Base-by-base conservation (phyloP, 1,140 invertebrate species). In the Heliconius eleuchia region DNA sequence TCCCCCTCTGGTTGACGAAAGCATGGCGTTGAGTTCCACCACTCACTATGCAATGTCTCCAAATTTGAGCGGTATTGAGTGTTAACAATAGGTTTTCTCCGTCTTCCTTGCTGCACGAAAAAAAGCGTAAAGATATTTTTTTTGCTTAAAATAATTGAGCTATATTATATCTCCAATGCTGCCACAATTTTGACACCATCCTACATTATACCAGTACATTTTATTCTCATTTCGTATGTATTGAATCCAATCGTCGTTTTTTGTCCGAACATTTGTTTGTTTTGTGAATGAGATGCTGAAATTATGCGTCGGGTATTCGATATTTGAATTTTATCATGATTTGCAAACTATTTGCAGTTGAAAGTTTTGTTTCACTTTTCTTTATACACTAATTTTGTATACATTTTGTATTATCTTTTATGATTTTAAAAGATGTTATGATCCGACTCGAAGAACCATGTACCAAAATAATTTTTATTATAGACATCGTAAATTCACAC, bases 221-320 rank as follows among this genome's bases (percentile, higher is more conserved):
- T 80, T 78, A 73, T 76, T 73, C 78, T 78, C 80, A 82, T 84
- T 84, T 73, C 60, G 70, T 82, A 82, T 82, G 81, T 82, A 84
- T 84, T 70, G 77, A 77, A 77, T 79, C 66, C 71, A 74, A 76
- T 74, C 70, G 16, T 78, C 74, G 19, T 77, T 84, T 84, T 84
- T 82, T 78, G 78, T 84, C 80, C 78, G 73, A 73, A 78, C 74
- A 52, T 76, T 80, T 75, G 55, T 82, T 84, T 80, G 71, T 84
- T 84, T 80, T 76, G 76, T 80, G 60, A 82, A 80, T 80, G 76
- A 77, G 78, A 77, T 30, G 46, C 34, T 75, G 78, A 80, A 82
- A 82, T 82, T 79, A 80, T 82, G 78, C 75, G 42, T 39, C 71
- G 39, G 55, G 3, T 39, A 57, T 80, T 73, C 52, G 11, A 66